These are phyloP conservation scores for Montipora efflorescens DNA, from an alignment of 64 coral and sea anemone genomes.

Conservation along the genomic window DNA sequence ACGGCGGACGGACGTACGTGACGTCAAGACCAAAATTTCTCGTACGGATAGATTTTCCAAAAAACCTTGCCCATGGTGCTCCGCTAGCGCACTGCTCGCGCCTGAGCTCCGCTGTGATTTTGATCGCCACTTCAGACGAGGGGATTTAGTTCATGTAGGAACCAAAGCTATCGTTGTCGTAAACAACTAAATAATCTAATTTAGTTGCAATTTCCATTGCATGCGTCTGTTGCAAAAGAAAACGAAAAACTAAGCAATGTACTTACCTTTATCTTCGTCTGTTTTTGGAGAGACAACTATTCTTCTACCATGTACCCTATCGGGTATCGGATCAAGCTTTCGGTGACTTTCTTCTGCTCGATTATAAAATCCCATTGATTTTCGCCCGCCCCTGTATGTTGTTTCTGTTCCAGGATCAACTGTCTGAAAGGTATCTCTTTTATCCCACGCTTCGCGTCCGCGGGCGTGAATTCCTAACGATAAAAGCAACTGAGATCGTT, in stretches of 20 bases:
- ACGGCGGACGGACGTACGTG: too few relatives aligned
- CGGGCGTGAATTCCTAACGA: constrained; percentile 3
- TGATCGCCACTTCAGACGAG: too few relatives aligned
- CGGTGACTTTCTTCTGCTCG: constrained; percentile 9
- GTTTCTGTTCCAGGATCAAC: not conserved
- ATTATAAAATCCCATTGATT: not conserved
- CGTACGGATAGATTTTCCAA: too few relatives aligned
- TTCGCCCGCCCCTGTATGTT: constrained; percentile 16
- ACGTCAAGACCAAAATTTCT: too few relatives aligned
- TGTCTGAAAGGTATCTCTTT: not conserved
- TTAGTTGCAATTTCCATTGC: too few relatives aligned
- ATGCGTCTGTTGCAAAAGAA: too few relatives aligned
- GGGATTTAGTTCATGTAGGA: too few relatives aligned
- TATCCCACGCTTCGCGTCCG: not conserved
- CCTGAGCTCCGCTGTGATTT: too few relatives aligned
- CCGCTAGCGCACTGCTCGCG: too few relatives aligned
- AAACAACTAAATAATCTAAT: too few relatives aligned
- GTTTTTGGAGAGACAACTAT: not conserved
- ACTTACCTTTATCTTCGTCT: constrained; percentile 34
- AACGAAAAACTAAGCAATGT: not conserved
- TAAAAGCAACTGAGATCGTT: not conserved
- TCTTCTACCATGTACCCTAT: constrained; percentile 10
- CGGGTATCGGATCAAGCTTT: constrained; percentile 56
- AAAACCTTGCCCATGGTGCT: too few relatives aligned
- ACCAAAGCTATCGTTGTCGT: too few relatives aligned